Evolutionary conservation across 2,888 invertebrate genomes (phyloP).

Genomic region (Mythimna vitellina): DNA sequence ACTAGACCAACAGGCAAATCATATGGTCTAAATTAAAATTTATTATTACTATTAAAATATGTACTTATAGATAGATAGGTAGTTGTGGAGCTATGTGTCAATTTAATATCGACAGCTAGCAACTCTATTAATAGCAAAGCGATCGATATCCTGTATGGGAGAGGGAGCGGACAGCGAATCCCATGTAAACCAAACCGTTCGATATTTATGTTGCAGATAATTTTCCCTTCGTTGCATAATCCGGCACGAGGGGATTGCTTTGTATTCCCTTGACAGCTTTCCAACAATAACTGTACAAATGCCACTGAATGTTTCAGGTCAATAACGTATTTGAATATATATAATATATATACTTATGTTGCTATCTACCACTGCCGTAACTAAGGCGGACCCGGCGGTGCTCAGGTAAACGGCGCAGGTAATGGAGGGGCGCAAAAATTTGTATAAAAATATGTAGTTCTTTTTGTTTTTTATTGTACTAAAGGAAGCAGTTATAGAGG

Average conservation of each 20-base stretch:
- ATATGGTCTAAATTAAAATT: too few relatives aligned
- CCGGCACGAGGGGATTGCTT: slow-evolving; percentile 22
- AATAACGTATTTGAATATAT: slow-evolving; percentile 41
- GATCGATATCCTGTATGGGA: slow-evolving; percentile 25
- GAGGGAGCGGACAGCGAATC: slow-evolving; percentile 2
- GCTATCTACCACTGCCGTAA: too few relatives aligned
- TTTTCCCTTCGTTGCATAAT: slow-evolving; percentile 45
- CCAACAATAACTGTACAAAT: slow-evolving; percentile 49
- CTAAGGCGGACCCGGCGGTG: too few relatives aligned
- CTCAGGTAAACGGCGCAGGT: too few relatives aligned
- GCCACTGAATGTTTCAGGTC: slow-evolving; percentile 38
- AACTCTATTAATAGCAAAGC: slow-evolving; percentile 37
- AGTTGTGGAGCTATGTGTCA: not conserved
- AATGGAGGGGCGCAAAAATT: too few relatives aligned
- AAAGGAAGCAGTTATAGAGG: too few relatives aligned
- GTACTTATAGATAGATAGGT: not conserved
- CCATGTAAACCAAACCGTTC: slow-evolving; percentile 6
- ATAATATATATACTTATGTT: too few relatives aligned
- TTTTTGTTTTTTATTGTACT: too few relatives aligned
- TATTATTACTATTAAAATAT: too few relatives aligned
- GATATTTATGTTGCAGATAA: slow-evolving; percentile 27
- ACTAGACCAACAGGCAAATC: too few relatives aligned
- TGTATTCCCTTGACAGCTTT: slow-evolving; percentile 52
- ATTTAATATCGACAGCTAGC: slow-evolving; percentile 25
- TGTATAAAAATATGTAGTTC: too few relatives aligned